Conservation (phyloP, 2,797 vertebrate species). For the Parotocinclus haroldoi region DNA sequence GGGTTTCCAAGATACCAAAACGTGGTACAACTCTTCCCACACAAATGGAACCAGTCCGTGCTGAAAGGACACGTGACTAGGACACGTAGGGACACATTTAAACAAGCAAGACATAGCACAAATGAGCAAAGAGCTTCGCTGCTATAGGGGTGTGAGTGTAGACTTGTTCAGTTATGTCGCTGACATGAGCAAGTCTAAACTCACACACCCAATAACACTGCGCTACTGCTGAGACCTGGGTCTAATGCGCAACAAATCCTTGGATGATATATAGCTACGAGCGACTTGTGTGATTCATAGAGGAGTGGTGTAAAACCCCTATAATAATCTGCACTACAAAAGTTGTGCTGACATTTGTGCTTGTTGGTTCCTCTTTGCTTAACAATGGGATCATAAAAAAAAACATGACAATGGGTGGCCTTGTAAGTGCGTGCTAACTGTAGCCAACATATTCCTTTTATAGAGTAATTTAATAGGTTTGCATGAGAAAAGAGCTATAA, state of each 20-base stretch:
- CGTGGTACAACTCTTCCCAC: no score
- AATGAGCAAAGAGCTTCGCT: neutral
- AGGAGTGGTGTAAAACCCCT: slow-evolving; percentile 12
- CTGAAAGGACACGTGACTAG: no score
- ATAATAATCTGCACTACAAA: neutral
- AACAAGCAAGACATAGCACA: neutral
- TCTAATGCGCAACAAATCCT: neutral
- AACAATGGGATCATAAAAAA: neutral
- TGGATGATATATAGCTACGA: neutral
- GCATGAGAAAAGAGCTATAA: no score
- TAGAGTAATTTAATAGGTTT: no score
- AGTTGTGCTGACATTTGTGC: slow-evolving; percentile 1
- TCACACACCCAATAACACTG: neutral
- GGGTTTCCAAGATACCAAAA: no score
- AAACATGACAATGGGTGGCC: neutral
- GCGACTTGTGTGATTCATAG: slow-evolving; percentile 21
- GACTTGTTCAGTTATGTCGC: neutral
- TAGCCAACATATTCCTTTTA: no score
- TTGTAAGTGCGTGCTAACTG: neutral
- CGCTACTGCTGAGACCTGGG: neutral
- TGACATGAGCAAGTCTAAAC: neutral
- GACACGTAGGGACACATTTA: slow-evolving; percentile 2
- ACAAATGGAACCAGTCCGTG: no score
- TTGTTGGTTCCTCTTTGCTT: slow-evolving; percentile 22
- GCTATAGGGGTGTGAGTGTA: neutral